These are phyloP conservation scores for mouse (Mus musculus) DNA, from an alignment of 2,113 vertebrate species.

Conservation along the genomic window DNA sequence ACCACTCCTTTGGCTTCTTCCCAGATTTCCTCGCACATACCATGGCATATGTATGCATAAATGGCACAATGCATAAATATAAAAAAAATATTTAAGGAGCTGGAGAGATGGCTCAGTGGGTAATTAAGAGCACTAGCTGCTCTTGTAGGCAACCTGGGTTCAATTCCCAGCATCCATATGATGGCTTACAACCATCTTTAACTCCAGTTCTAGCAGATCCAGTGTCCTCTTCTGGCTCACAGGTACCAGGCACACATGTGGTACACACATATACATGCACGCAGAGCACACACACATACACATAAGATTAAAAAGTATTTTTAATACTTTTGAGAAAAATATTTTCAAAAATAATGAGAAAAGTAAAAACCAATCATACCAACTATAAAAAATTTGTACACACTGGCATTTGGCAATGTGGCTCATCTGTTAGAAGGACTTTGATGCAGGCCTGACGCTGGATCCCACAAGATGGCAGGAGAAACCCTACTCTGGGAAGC, in stretches of 20 bases:
- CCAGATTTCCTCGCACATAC: background rate
- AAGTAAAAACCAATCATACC: background rate
- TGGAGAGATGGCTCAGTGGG: background rate
- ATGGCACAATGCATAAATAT: background rate
- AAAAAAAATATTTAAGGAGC: background rate
- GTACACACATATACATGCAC: background rate
- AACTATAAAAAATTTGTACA: background rate
- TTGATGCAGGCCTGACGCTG: background rate
- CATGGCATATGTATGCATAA: too few species aligned
- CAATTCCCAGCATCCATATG: background rate
- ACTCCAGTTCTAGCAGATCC: background rate
- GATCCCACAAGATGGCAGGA: background rate
- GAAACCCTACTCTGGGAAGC: background rate
- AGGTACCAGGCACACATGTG: background rate
- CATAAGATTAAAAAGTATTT: background rate
- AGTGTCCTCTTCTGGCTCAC: background rate
- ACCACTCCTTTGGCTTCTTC: background rate
- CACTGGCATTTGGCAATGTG: background rate
- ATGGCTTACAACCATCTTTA: background rate
- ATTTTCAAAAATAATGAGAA: background rate
- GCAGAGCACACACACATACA: background rate
- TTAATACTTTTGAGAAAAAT: background rate
- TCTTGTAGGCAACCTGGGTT: background rate
- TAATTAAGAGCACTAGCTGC: background rate
- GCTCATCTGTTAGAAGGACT: background rate